Conservation (phyloP, 2,797 vertebrate genomes). For the Acanthopagrus latus region DNA sequence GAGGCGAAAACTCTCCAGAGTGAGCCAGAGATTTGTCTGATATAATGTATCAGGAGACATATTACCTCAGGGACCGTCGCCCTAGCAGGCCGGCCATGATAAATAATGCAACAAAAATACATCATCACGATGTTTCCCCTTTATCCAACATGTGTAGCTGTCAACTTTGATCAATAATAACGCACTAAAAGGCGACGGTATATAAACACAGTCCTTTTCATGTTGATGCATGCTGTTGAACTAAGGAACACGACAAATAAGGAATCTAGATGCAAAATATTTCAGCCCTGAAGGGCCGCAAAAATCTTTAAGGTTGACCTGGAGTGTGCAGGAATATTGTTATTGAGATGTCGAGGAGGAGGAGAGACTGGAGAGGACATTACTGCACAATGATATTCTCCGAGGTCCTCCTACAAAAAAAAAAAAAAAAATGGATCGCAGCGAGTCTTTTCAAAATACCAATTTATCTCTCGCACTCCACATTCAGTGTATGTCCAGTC, state of each 20-base stretch:
- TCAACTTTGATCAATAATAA: slow-evolving; percentile 85
- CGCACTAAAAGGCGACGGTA: slow-evolving; percentile 64
- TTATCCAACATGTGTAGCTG: slow-evolving; percentile 86
- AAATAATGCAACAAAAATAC: slow-evolving; percentile 86
- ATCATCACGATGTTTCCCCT: slow-evolving; percentile 81
- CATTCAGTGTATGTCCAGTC: slow-evolving; percentile 56
- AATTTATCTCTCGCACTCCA: slow-evolving; percentile 55
- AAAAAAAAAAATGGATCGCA: background rate
- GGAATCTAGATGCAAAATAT: slow-evolving; percentile 64
- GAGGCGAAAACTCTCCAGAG: slow-evolving; percentile 68
- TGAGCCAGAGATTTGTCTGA: slow-evolving; percentile 76
- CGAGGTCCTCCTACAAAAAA: slow-evolving; percentile 22
- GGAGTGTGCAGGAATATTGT: slow-evolving; percentile 40
- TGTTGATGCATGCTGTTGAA: slow-evolving; percentile 71
- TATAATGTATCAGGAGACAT: slow-evolving; percentile 81
- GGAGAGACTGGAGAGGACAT: background rate
- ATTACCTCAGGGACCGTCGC: slow-evolving; percentile 79
- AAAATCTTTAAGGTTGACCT: slow-evolving; percentile 63
- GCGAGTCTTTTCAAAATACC: slow-evolving; percentile 46
- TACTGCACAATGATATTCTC: slow-evolving; percentile 41
- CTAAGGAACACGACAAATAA: slow-evolving; percentile 51
- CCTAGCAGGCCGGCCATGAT: slow-evolving; percentile 74
- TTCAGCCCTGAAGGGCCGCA: slow-evolving; percentile 36
- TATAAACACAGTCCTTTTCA: slow-evolving; percentile 67
- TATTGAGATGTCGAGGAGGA: slow-evolving; percentile 13